These are phyloP conservation scores for Agelas oroides DNA, from an alignment of 37 sponge, comb jelly and placozoan species.

Conservation along the genomic window DNA sequence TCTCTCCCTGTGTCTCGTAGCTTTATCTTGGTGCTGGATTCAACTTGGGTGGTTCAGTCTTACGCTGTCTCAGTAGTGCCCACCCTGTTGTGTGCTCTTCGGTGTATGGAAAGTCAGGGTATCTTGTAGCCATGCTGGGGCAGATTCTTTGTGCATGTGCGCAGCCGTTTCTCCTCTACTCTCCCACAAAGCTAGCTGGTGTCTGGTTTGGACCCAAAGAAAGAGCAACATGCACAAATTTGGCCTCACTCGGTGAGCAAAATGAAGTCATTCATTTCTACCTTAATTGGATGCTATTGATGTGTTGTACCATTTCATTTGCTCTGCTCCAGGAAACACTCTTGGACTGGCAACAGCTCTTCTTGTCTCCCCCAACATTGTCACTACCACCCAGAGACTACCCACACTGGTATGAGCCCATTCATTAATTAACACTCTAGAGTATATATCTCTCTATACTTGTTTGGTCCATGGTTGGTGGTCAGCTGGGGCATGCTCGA, in stretches of 20 bases:
- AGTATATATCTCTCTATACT: too few relatives aligned
- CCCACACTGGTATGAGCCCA: conserved; percentile 64
- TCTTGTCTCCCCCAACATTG: conserved; percentile 66
- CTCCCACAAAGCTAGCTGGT: conserved; percentile 86
- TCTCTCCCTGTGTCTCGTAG: conserved; percentile 12
- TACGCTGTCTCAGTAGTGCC: conserved; percentile 63
- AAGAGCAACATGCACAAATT: conserved; percentile 59
- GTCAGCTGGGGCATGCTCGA: too few relatives aligned
- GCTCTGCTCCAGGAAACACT: conserved; percentile 60
- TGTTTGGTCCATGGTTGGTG: too few relatives aligned
- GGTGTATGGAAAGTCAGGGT: conserved; percentile 26
- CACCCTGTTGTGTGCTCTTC: conserved; percentile 40
- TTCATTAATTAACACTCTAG: too few relatives aligned
- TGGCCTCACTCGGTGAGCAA: conserved; percentile 69
- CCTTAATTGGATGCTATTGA: neutral
- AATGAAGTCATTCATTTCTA: neutral
- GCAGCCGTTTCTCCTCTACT: conserved; percentile 82
- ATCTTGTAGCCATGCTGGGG: conserved; percentile 68
- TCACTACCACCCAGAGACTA: conserved; percentile 19
- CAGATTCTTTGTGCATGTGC: conserved; percentile 77
- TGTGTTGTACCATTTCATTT: neutral
- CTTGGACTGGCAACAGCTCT: conserved; percentile 68
- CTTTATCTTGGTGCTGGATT: conserved; percentile 66
- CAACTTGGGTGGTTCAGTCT: conserved; percentile 65
- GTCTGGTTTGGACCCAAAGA: conserved; percentile 92